phyloP scores from a whole-genome alignment of 2,797 vertebrate genomes.

The Varecia variegata region DNA sequence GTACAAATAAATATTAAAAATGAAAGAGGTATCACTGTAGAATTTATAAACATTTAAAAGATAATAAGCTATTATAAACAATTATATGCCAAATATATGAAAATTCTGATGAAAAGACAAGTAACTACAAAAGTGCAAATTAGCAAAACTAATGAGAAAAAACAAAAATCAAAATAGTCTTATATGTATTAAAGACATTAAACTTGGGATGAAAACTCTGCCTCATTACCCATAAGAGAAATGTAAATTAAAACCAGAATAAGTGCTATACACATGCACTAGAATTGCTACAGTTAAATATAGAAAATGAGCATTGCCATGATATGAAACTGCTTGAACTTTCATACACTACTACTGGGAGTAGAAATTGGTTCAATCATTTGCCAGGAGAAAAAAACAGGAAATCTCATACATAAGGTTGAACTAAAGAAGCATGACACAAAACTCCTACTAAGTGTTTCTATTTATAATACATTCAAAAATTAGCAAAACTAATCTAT shows the following conservation, averaged over 20 bases:
- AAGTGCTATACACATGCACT: not conserved
- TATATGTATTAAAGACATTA: not conserved
- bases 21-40: not conserved
- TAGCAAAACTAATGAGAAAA: not conserved
- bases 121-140: not conserved
- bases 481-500: not conserved
- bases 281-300: not conserved
- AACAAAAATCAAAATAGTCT: not conserved
- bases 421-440: not conserved
- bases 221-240: not conserved
- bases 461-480: not conserved
- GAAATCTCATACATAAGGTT: not conserved
- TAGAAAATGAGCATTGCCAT: not conserved
- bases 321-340: not conserved
- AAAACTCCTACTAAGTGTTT: not conserved
- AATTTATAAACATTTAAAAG: not conserved
- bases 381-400: not conserved
- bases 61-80: not conserved
- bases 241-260: constrained; percentile 15
- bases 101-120: not conserved
- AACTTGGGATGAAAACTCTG: not conserved
- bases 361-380: not conserved
- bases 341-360: not conserved
- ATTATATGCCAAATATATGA: not conserved
- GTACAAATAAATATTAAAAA: not conserved